Conservation (phyloP, 1,140 invertebrate species). For the Proales similis region DNA sequence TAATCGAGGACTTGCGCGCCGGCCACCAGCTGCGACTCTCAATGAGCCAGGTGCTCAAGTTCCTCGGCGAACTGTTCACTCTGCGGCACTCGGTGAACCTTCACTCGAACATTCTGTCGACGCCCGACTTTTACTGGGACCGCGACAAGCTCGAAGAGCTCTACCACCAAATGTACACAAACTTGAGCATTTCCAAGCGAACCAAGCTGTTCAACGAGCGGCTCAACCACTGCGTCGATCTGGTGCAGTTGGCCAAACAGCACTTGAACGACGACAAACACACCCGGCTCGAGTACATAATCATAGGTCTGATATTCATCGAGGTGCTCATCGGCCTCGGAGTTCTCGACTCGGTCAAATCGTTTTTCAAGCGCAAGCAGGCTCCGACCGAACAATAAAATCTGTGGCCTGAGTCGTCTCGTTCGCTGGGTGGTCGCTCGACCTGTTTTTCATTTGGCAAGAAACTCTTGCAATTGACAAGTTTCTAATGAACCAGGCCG, state of each 20-base stretch:
- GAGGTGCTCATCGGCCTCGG: slow-evolving; percentile 61
- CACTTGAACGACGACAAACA: slow-evolving; percentile 84
- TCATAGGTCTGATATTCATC: slow-evolving; percentile 84
- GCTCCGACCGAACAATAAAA: too few relatives aligned
- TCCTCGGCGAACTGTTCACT: slow-evolving; percentile 80
- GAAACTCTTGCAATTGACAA: too few relatives aligned
- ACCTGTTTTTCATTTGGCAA: too few relatives aligned
- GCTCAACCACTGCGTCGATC: slow-evolving; percentile 79
- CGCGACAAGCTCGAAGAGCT: slow-evolving; percentile 62
- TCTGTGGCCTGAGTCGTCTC: too few relatives aligned
- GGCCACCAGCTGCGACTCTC: slow-evolving; percentile 64
- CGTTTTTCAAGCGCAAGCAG: too few relatives aligned
- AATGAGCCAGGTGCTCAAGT: slow-evolving; percentile 67
- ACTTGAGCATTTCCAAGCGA: slow-evolving; percentile 74
- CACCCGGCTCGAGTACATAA: slow-evolving; percentile 83
- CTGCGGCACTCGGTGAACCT: slow-evolving; percentile 56
- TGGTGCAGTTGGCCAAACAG: slow-evolving; percentile 74
- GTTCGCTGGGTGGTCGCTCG: too few relatives aligned
- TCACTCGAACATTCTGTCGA: slow-evolving; percentile 78
- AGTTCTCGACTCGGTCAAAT: slow-evolving; percentile 28
- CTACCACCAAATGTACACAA: slow-evolving; percentile 64
- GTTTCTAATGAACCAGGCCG: too few relatives aligned
- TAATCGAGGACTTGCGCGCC: slow-evolving; percentile 62
- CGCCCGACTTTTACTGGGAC: slow-evolving; percentile 95
- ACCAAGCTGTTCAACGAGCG: slow-evolving; percentile 90